Percentiles rank a stretch among this genome's conserved stretches.
Evolutionary conservation across 2,797 vertebrate genomes (phyloP).

Genomic region (Sternarchorhynchus goeldii): DNA sequence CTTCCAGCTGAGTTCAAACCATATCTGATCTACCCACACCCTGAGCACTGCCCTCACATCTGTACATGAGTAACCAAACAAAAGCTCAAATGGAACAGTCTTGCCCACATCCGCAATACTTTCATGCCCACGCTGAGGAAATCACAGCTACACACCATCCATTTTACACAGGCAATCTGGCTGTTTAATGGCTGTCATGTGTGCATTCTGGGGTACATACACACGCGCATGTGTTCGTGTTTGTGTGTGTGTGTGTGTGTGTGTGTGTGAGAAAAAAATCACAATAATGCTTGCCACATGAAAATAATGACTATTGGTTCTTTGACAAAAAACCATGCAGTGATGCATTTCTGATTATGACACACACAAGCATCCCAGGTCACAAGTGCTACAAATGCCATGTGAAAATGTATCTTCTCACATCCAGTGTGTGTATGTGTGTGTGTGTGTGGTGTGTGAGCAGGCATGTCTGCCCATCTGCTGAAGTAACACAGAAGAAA

Average conservation of each 20-base stretch:
- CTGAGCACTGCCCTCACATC: conserved; percentile 15
- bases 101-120: conserved; percentile 35
- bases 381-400: neutral
- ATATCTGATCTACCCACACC: neutral
- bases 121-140: conserved; percentile 21
- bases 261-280: neutral
- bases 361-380: conserved; percentile 8
- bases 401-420: conserved; percentile 1
- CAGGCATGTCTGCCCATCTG: conserved; percentile 13
- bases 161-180: conserved; percentile 6
- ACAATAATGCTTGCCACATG: conserved; percentile 17
- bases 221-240: neutral
- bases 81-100: conserved; percentile 29
- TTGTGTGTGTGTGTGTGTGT: neutral
- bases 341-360: conserved; percentile 42
- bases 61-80: conserved; percentile 23
- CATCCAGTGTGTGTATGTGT: conserved; percentile 10
- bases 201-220: neutral
- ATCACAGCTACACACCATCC: conserved; percentile 21
- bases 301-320: conserved; percentile 31
- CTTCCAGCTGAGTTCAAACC: too few species aligned
- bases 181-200: conserved; percentile 25
- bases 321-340: neutral
- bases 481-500: neutral
- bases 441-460: conserved; percentile 8